These are phyloP conservation scores for Pterocles orientalis DNA, from an alignment of 2,113 vertebrate genomes.

Conservation along the genomic window DNA sequence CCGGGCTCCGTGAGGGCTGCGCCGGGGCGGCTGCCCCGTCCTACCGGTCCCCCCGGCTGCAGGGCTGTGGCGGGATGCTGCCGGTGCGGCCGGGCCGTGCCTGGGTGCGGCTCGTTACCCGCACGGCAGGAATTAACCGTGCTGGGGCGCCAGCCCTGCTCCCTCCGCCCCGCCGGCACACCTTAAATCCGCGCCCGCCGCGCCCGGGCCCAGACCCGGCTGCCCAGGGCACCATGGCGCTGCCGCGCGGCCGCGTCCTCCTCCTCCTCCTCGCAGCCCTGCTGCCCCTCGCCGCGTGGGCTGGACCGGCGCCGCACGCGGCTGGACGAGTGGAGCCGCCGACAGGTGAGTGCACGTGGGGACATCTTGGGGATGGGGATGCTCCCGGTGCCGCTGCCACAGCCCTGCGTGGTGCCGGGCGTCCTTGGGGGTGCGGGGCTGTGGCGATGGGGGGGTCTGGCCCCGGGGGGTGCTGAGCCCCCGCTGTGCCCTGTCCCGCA, in stretches of 20 bases:
- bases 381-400: fast-evolving
- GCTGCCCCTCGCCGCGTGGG: neutral
- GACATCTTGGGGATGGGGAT: neutral
- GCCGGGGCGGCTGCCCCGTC: neutral
- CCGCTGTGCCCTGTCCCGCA: neutral
- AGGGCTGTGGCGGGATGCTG: neutral
- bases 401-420: fast-evolving
- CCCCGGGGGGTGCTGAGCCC: neutral
- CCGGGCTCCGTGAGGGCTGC: neutral
- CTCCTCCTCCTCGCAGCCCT: neutral
- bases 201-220: neutral
- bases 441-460: fast-evolving
- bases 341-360: neutral
- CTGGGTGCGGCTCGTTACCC: neutral
- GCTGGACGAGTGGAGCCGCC: neutral
- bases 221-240: slow-evolving; percentile 31
- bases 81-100: neutral
- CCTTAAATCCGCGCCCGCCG: slow-evolving; percentile 36
- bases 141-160: neutral
- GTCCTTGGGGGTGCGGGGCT: fast-evolving
- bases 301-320: fast-evolving
- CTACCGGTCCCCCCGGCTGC: slow-evolving; percentile 27
- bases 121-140: slow-evolving; percentile 16
- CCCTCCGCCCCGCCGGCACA: neutral
- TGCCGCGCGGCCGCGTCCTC: neutral